phyloP scores from a whole-genome alignment of 2,113 vertebrate species.

The Notarius quadriscutis region DNA sequence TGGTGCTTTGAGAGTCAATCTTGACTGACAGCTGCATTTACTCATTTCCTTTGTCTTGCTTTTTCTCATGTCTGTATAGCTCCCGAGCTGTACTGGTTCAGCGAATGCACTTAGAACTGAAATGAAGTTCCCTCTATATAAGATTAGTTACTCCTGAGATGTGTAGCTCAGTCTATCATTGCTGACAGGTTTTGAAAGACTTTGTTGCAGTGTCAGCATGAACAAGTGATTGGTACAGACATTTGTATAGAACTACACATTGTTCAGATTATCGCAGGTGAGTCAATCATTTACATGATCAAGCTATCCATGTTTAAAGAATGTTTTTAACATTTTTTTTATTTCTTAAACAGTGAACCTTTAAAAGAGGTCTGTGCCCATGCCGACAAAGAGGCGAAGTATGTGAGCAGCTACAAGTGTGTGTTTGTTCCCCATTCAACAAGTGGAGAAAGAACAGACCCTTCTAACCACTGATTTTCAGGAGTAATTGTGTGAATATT shows the following conservation, averaged over 20 bases:
- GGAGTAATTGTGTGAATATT: too few species aligned
- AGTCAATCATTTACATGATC: background rate
- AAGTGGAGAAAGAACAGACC: too few species aligned
- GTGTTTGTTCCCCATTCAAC: too few species aligned
- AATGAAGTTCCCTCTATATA: slow-evolving; percentile 15
- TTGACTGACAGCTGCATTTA: slow-evolving; percentile 23
- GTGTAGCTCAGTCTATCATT: background rate
- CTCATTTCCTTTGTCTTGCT: slow-evolving; percentile 20
- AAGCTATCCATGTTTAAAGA: background rate
- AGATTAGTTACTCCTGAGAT: background rate
- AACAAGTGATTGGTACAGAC: background rate
- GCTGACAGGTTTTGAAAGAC: background rate
- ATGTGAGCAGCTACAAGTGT: background rate
- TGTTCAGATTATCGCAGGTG: background rate
- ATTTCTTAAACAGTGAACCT: background rate
- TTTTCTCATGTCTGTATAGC: background rate
- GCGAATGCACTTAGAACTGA: background rate
- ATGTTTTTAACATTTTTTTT: background rate
- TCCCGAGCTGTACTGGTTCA: background rate
- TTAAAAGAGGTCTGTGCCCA: background rate
- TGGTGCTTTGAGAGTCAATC: slow-evolving; percentile 9
- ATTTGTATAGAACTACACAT: background rate
- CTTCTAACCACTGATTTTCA: too few species aligned
- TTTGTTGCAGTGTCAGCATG: slow-evolving; percentile 8
- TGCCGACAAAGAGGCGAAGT: background rate